Conservation (phyloP, 2,113 vertebrate species). For the Budorcas taxicolor region DNA sequence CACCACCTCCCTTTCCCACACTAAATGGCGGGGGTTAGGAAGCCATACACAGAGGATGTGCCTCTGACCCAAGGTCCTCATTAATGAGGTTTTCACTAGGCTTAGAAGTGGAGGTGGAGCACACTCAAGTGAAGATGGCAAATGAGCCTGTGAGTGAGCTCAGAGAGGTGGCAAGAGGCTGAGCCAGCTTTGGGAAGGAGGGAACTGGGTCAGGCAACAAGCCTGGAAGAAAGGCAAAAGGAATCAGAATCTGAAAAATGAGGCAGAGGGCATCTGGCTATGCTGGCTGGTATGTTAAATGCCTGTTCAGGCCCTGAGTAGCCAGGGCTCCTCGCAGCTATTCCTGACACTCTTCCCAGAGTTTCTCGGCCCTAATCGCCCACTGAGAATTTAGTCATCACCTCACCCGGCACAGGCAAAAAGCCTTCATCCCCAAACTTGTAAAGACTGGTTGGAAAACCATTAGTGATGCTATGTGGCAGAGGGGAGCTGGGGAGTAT, state of each 20-base stretch:
- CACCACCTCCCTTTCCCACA: not conserved
- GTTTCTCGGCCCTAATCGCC: not conserved
- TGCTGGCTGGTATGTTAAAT: not conserved
- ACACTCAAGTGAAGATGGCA: not conserved
- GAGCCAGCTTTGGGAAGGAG: not conserved
- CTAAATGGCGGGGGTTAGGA: not conserved
- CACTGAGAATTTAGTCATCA: not conserved
- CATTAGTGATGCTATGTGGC: not conserved
- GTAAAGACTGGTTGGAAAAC: not conserved
- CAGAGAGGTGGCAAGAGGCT: not conserved
- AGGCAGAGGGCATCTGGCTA: not conserved
- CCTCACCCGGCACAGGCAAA: not conserved
- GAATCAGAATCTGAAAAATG: not conserved
- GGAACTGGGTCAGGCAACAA: constrained; percentile 39
- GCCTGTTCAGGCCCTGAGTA: not conserved
- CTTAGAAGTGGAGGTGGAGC: not conserved
- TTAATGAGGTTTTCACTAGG: not conserved
- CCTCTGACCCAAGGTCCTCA: not conserved
- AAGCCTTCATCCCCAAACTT: not conserved
- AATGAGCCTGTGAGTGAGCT: not conserved
- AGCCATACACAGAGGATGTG: not conserved
- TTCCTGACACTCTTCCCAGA: not conserved
- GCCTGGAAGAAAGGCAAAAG: not conserved
- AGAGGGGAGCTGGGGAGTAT: not conserved
- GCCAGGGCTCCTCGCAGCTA: not conserved